A percentile compares a stretch with the other conserved stretches of the same genome.
Evolutionary conservation across 1,140 invertebrate species (phyloP).

Genomic region (Caerostris darwini): DNA sequence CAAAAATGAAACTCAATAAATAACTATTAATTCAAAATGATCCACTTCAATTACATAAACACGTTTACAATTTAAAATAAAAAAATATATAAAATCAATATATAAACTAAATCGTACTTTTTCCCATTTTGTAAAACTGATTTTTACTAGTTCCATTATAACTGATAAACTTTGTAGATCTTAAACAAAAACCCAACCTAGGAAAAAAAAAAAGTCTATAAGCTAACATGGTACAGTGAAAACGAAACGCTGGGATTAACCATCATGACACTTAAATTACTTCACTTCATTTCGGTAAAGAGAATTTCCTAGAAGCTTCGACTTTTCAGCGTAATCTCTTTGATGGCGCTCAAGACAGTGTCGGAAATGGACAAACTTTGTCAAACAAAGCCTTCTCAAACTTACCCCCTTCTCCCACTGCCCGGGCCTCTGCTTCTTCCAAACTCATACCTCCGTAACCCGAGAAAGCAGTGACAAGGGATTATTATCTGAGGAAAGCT

Average conservation of each 20-base stretch:
- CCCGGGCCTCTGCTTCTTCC: neutral
- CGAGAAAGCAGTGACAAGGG: conserved; percentile 42
- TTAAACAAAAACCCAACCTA: too few species aligned
- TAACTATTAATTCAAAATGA: too few species aligned
- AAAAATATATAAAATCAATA: too few species aligned
- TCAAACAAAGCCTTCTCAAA: conserved; percentile 59
- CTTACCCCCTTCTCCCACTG: neutral
- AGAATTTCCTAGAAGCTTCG: neutral
- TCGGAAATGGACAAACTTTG: conserved; percentile 74
- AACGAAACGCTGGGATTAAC: conserved; percentile 57
- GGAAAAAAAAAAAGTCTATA: too few species aligned
- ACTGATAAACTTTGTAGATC: too few species aligned
- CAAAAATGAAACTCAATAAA: too few species aligned
- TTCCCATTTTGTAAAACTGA: too few species aligned
- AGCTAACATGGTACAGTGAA: neutral
- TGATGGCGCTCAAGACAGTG: conserved; percentile 4
- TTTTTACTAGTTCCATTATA: too few species aligned
- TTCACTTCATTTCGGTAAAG: conserved; percentile 66
- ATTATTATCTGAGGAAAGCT: conserved; percentile 62
- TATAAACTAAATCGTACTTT: too few species aligned
- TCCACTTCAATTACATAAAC: too few species aligned
- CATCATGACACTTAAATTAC: conserved; percentile 66
- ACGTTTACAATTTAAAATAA: too few species aligned
- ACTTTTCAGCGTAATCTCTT: conserved; percentile 32
- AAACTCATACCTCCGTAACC: neutral